Base-by-base conservation (phyloP, 2,797 vertebrate genomes). In the Neostethus bicornis region DNA sequence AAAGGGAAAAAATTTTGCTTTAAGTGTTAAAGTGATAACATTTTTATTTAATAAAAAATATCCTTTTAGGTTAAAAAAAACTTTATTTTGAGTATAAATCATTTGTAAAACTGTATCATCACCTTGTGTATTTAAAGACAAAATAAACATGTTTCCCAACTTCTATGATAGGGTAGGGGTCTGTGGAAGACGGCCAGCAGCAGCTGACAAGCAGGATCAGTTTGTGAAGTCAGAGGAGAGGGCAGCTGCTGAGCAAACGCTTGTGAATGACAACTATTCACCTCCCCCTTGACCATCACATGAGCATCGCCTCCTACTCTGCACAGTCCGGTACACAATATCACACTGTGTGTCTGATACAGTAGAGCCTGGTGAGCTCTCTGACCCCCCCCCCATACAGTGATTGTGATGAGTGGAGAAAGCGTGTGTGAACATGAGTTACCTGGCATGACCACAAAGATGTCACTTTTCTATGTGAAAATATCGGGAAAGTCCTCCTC, bases 241-340 rank as follows among this genome's bases (percentile, higher is more conserved):
- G 77, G 72, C 81, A 86, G 84, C 85, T 83, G 85, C 66, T 44
- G 25, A 56, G 59, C 70, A 71, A 84, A 70, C 53, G 55, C 59
- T 28, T 31, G 66, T 89, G 84, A 90, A 89, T 86, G 86, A 86
- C 81, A 77, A 65, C 85, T 35, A 88, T 90, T 90, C 87, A 89
- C 65, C 79, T 49, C 79, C 38, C 57, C 51, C 68, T 47, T 38
- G 59, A 63, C 57, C 75, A 87, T 89, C 89, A 90, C 88, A 89
- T 86, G 89, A 85, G 75, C 13, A 46, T 75, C 55, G 76, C 70
- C 81, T 89, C 89, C 88, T 70, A 82, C 84, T 78, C 78, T 39
- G 67, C 61, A 73, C 73, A 43, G 73, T 0, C 26, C 49, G 7
- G 58, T n/a, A 77, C 70, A 90, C 85, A 88, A 83, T 85, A 71